Evolutionary conservation across 2,888 invertebrate species (phyloP).

Genomic region (Eumacrocentrus americanus): DNA sequence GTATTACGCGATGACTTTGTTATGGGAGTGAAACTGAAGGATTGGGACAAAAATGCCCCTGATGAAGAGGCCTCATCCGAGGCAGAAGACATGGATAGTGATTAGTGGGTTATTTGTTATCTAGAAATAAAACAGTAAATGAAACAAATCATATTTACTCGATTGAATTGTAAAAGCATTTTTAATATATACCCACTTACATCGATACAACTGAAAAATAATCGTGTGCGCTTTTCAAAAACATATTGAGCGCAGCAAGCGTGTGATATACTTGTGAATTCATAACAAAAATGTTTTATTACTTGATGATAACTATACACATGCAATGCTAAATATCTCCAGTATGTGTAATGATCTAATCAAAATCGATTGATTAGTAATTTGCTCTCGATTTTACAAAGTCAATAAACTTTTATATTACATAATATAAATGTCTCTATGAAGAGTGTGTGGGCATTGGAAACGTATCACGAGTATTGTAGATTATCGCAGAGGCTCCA

Average conservation of each 20-base stretch:
- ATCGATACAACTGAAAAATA: background rate
- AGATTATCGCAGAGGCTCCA: background rate
- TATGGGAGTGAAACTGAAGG: conserved; percentile 87
- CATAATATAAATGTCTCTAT: background rate
- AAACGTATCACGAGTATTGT: background rate
- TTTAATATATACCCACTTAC: background rate
- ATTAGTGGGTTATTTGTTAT: conserved; percentile 27
- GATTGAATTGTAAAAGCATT: conserved; percentile 7
- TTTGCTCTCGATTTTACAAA: background rate
- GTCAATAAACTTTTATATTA: background rate
- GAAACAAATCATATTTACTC: conserved; percentile 21
- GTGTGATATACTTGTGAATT: background rate
- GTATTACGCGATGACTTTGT: conserved; percentile 82
- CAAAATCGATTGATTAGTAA: background rate
- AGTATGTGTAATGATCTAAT: background rate
- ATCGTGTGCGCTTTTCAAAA: background rate
- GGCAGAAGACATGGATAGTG: conserved; percentile 50
- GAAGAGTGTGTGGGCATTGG: background rate
- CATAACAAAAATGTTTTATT: background rate
- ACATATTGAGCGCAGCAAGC: background rate
- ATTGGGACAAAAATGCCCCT: conserved; percentile 83
- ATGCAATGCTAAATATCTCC: background rate
- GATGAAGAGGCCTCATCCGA: conserved; percentile 56
- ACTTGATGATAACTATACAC: background rate
- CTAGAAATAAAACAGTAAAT: conserved; percentile 1